These are phyloP conservation scores for Hemaris fuciformis DNA, from an alignment of 2,888 invertebrate genomes.

Conservation along the genomic window DNA sequence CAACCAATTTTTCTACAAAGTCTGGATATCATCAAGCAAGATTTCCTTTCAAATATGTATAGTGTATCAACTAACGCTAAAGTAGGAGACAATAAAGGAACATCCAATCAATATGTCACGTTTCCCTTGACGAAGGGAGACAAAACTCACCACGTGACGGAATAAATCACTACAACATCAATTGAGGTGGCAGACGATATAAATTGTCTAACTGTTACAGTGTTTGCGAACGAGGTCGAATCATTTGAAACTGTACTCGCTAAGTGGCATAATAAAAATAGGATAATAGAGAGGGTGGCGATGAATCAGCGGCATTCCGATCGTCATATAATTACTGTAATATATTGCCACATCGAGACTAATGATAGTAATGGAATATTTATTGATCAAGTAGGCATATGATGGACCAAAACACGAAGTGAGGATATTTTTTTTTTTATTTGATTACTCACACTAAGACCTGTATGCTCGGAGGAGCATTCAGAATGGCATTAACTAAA, in stretches of 20 bases:
- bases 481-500: too few species aligned
- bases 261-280: not conserved
- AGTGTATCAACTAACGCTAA: not conserved
- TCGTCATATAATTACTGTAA: not conserved
- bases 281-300: not conserved
- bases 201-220: constrained; percentile 25
- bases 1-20: too few species aligned
- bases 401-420: too few species aligned
- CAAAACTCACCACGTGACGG: not conserved
- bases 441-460: too few species aligned
- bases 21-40: too few species aligned
- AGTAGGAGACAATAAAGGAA: not conserved
- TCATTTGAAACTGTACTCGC: constrained; percentile 27
- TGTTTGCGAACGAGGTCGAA: constrained; percentile 29
- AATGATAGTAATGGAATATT: too few species aligned
- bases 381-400: too few species aligned
- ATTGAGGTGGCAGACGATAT: constrained; percentile 1
- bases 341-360: too few species aligned
- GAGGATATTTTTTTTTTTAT: too few species aligned
- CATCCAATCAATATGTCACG: not conserved
- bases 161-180: not conserved
- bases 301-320: not conserved
- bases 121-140: not conserved
- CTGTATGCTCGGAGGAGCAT: too few species aligned
- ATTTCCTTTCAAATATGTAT: not conserved